phyloP scores from a whole-genome alignment of 2,113 vertebrate species.

The Herpailurus yagouaroundi region DNA sequence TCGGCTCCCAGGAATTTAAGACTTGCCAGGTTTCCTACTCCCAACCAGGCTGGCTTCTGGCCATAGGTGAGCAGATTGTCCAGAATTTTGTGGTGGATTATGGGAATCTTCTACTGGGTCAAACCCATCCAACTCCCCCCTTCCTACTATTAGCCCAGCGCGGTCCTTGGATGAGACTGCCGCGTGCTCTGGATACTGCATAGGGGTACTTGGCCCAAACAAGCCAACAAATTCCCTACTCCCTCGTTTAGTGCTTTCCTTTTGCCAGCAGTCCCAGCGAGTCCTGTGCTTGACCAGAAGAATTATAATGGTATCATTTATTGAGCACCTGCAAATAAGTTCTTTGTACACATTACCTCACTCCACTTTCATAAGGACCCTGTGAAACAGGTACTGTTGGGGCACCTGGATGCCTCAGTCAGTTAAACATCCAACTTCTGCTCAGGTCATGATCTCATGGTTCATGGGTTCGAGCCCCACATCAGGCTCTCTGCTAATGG shows the following conservation, averaged over 20 bases:
- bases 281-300: not conserved
- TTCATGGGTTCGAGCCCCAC: no score
- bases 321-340: not conserved
- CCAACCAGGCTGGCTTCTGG: not conserved
- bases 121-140: not conserved
- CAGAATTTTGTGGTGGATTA: not conserved
- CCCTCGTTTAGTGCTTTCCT: not conserved
- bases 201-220: not conserved
- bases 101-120: not conserved
- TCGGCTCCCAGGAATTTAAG: not conserved
- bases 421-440: no score
- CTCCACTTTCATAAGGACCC: not conserved
- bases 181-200: not conserved
- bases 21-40: not conserved
- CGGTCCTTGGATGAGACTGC: not conserved
- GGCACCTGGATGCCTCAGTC: no score
- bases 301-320: not conserved
- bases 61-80: not conserved
- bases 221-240: not conserved
- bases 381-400: not conserved
- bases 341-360: not conserved
- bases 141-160: not conserved
- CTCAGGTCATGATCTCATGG: no score
- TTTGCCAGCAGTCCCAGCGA: not conserved
- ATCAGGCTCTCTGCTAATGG: no score